phyloP scores from a whole-genome alignment of 2,888 invertebrate species.

The Athalia cordata region DNA sequence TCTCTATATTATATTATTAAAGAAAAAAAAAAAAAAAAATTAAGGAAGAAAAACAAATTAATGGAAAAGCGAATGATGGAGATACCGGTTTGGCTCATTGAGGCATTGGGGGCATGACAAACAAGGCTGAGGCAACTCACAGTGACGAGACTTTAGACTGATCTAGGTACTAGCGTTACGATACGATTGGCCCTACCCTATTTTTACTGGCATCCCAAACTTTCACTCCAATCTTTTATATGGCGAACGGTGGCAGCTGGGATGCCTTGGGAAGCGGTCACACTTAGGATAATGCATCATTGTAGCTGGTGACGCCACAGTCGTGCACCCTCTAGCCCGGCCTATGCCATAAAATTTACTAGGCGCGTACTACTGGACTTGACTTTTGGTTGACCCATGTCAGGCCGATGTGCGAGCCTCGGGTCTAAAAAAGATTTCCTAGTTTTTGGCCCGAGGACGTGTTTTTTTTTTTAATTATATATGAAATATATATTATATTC shows the following conservation, averaged over 20 bases:
- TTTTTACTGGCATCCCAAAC: conserved; percentile 44
- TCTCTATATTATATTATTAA: conserved; percentile 50
- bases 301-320: conserved; percentile 68
- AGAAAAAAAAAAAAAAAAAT: conserved; percentile 45
- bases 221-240: conserved; percentile 56
- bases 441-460: conserved; percentile 44
- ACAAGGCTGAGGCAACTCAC: conserved; percentile 71
- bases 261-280: conserved; percentile 64
- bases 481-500: conserved; percentile 87
- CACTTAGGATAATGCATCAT: conserved; percentile 71
- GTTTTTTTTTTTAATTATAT: conserved; percentile 69
- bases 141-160: conserved; percentile 74
- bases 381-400: conserved; percentile 67
- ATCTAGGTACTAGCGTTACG: conserved; percentile 73
- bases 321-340: conserved; percentile 60
- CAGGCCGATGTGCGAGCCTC: conserved; percentile 67
- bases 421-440: conserved; percentile 48
- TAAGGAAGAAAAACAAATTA: not conserved
- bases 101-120: conserved; percentile 54
- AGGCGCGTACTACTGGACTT: conserved; percentile 66
- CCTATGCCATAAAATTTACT: conserved; percentile 64
- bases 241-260: conserved; percentile 62
- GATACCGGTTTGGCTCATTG: conserved; percentile 33
- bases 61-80: conserved; percentile 47
- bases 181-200: conserved; percentile 49